Evolutionary conservation across 2,113 vertebrate genomes (phyloP), one percentile per base, ranked within the genome.

Genomic region (Osmerus eperlanus): DNA sequence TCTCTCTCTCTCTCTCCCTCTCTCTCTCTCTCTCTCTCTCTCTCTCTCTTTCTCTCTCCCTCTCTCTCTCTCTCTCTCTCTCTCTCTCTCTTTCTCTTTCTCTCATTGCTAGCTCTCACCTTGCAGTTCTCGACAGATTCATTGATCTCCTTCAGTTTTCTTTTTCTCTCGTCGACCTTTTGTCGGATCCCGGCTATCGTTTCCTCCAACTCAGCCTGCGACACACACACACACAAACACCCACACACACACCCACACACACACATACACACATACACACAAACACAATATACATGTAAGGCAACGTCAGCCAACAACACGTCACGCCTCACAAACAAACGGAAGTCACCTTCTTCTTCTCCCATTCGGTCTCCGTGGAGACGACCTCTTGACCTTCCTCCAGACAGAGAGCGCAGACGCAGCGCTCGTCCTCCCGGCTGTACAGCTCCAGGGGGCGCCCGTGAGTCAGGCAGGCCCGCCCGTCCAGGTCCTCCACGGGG

Each of bases 401-500:
- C 88, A 96, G 90, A 75, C 96, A 98, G 14, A 91, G 89, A 67
- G 93, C 93, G 77, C 96, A 98, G 85, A 98, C 93, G 80, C 94
- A 96, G 69, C 75, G 89, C 81, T 91, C 89, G 76, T 88, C 88
- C 0, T 80, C 85, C 69, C 90, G 91, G 83, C 90, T 95, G 92
- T 94, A 98, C 72, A 96, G 92, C 91, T 97, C 95, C 88, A 96
- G 91, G 29, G 95, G 93, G 75, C 95, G 94, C 67, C 94, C 94
- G 0, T 98, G 96, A 59, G 85, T 60, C 0, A 90, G 87, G 69
- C 96, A 98, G 66, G 95, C 94, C 64, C 94, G 90, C 29, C 93
- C 89, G n/a, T 96, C 94, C 68, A 96, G 86, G 86, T 96, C 89
- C 56, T 88, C 77, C 73, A 95, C 90, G 18, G 96, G 95, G 13